Base-by-base conservation (phyloP, 2,113 vertebrate genomes). In the Pomatostomus ruficeps region DNA sequence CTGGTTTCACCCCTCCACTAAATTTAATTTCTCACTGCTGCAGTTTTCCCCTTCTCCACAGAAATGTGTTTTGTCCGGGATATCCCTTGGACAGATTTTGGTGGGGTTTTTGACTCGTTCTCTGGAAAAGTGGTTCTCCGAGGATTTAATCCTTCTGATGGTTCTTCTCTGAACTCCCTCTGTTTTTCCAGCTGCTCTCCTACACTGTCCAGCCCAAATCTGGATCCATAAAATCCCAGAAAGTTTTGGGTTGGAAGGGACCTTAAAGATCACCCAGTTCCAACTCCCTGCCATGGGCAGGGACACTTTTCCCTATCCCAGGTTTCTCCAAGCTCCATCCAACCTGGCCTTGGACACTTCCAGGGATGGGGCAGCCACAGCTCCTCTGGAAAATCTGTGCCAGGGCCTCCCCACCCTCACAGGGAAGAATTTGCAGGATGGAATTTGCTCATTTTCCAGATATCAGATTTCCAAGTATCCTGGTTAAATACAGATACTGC, bases 331-430 rank as follows among this genome's bases (percentile, higher is more conserved):
- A 51, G 5, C 10, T 3, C 20, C 1, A 0, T 59, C 23, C 68
- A 62, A 1, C 35, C 11, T 42, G 46, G 5, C 10, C 29, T 68
- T 12, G 25, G 2, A 20, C 10, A 28, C 3, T 75, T 42, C 46
- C 70, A 75, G 29, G 78, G 46, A 1, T 61, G 54, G 8, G 4
- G 6, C 20, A 82, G 11, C n/a, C n/a, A 46, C 46, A 46, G 11
- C 9, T 52, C 59, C n/a, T 67, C 52, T 67, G 38, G 24, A 2
- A 0, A 59, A 3, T 7, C 11, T 19, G 5, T 89, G 6, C 61
- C 11, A 59, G 45, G 9, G 7, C 28, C 16, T 74, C 11, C 0
- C 6, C 11, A 22, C 21, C 8, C n/a, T 35, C 38, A 0, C 40
- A 68, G 40, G 14, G 17, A 61, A 31, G 3, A 68, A 16, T 54